Percentiles rank a stretch among this genome's conserved stretches.
phyloP scores from a whole-genome alignment of 2,888 invertebrate genomes.

The Drosophila trichaetosa region DNA sequence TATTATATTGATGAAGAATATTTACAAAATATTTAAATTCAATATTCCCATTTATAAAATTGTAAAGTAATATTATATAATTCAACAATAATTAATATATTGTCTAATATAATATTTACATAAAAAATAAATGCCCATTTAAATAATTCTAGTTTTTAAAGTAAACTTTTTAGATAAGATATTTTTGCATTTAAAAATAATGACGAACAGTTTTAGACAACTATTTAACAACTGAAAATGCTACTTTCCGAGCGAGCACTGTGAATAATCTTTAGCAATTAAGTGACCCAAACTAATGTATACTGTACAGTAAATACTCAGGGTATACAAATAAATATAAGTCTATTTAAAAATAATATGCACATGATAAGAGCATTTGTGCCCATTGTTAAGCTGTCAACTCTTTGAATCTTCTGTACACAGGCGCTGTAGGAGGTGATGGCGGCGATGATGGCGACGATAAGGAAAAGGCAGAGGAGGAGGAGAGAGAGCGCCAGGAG shows the following conservation, averaged over 20 bases:
- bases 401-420: constrained; percentile 83
- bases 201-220: background rate
- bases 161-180: background rate
- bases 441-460: constrained; percentile 96
- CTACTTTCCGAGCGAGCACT: background rate
- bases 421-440: constrained; percentile 96
- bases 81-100: background rate
- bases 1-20: background rate
- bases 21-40: background rate
- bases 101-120: background rate
- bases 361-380: background rate
- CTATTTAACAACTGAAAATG: background rate
- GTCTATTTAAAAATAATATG: background rate
- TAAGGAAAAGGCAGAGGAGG: constrained; percentile 99
- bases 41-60: background rate
- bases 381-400: constrained; percentile 8
- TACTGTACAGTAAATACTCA: constrained; percentile 17
- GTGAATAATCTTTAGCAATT: constrained; percentile 8
- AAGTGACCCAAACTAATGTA: constrained; percentile 13
- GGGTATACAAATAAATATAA: background rate
- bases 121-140: background rate
- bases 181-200: background rate
- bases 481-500: constrained; percentile 98
- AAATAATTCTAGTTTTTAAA: background rate
- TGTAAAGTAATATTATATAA: background rate